These are phyloP conservation scores for Eptatretus burgeri DNA, from an alignment of 2,113 vertebrate species.

Conservation along the genomic window DNA sequence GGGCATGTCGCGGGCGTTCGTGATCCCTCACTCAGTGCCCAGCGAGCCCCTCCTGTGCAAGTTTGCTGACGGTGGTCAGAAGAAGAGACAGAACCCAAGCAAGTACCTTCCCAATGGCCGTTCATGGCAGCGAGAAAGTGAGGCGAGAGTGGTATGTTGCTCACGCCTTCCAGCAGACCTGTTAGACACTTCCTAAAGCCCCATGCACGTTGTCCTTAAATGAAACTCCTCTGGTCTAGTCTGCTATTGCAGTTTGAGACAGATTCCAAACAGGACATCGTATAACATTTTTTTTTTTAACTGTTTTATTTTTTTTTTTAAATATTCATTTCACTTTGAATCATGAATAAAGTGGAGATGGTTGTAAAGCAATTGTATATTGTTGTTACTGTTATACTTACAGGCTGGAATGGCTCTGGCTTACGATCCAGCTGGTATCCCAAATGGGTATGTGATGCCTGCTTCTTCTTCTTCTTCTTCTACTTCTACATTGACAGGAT, in stretches of 20 bases:
- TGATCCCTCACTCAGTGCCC: conserved; percentile 23
- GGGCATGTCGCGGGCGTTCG: no score
- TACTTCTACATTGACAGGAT: no score
- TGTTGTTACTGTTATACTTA: not conserved
- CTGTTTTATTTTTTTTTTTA: no score
- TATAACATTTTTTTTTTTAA: no score
- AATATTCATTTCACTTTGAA: no score
- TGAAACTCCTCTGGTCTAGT: conserved; percentile 4
- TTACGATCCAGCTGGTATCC: conserved; percentile 65
- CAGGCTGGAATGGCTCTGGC: conserved; percentile 94
- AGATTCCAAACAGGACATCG: no score
- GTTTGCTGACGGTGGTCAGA: conserved; percentile 93
- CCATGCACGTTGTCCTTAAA: not conserved
- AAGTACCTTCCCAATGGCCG: conserved; percentile 78
- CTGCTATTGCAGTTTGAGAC: not conserved
- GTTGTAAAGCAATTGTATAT: no score
- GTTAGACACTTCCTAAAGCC: conserved; percentile 12
- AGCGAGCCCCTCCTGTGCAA: conserved; percentile 80
- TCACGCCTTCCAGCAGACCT: conserved; percentile 13
- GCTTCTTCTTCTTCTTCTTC: no score
- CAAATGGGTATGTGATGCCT: conserved; percentile 50
- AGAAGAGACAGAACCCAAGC: conserved; percentile 79
- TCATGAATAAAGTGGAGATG: no score
- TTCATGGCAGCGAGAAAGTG: conserved; percentile 56
- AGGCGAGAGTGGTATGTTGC: conserved; percentile 82